phyloP scores from a whole-genome alignment of 1,140 invertebrate genomes.

The Mya arenaria region DNA sequence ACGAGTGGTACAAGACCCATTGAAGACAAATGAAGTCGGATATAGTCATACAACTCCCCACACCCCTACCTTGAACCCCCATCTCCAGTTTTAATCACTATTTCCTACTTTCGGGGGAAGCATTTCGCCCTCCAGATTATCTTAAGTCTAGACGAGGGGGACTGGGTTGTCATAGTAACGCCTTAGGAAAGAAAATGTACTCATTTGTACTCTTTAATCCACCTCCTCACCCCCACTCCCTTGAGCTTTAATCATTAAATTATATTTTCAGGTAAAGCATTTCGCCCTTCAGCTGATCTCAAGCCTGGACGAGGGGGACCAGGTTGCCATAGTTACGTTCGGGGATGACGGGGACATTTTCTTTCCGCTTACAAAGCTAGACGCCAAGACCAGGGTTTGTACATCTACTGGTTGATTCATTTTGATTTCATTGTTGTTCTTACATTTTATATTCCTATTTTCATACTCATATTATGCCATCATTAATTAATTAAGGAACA shows the following conservation, averaged over 20 bases:
- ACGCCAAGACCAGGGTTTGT: conserved; percentile 58
- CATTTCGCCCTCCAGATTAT: conserved; percentile 65
- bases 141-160: conserved; percentile 65
- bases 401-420: too few species aligned
- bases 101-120: too few species aligned
- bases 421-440: not conserved
- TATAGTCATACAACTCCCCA: too few species aligned
- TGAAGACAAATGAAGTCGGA: too few species aligned
- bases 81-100: too few species aligned
- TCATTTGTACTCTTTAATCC: not conserved
- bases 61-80: too few species aligned
- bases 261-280: conserved; percentile 56
- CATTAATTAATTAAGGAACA: not conserved
- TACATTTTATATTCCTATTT: not conserved
- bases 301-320: conserved; percentile 67
- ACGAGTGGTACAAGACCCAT: too few species aligned
- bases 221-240: not conserved
- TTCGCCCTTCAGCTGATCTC: conserved; percentile 65
- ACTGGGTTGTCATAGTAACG: conserved; percentile 66
- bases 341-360: conserved; percentile 66
- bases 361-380: conserved; percentile 65
- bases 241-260: not conserved
- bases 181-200: not conserved
- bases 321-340: conserved; percentile 68
- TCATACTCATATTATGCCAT: not conserved